A percentile compares a stretch with the other conserved stretches of the same genome.
These are phyloP conservation scores for Plebejus melissa DNA, from an alignment of 2,888 invertebrate genomes.

Conservation along the genomic window DNA sequence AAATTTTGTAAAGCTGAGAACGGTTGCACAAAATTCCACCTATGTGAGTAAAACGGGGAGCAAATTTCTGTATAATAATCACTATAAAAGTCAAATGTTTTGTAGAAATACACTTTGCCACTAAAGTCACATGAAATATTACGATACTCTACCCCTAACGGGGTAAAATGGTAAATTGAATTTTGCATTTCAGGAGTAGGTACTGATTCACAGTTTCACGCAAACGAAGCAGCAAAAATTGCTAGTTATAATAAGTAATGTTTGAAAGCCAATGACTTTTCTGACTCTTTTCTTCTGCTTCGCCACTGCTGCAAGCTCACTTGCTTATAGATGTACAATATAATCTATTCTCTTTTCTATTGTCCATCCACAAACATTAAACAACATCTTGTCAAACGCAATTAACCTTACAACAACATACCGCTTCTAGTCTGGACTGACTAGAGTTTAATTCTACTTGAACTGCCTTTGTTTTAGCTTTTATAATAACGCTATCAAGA, in stretches of 20 bases:
- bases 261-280: background rate
- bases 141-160: too few relatives aligned
- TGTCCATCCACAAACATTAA: background rate
- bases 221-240: too few relatives aligned
- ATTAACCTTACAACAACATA: background rate
- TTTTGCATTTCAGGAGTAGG: too few relatives aligned
- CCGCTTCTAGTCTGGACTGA: background rate
- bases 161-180: too few relatives aligned
- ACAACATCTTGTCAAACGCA: background rate
- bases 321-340: background rate
- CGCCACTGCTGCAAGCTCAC: background rate
- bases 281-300: background rate
- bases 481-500: background rate
- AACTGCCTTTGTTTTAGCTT: background rate
- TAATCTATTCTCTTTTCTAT: background rate
- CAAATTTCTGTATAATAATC: too few relatives aligned
- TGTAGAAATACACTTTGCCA: too few relatives aligned
- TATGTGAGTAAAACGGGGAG: too few relatives aligned
- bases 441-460: background rate
- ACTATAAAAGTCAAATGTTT: too few relatives aligned
- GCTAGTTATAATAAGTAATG: background rate
- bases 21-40: too few relatives aligned
- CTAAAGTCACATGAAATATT: too few relatives aligned
- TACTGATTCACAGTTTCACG: too few relatives aligned
- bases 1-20: too few relatives aligned